These are phyloP conservation scores for Apeira syringaria DNA, from an alignment of 2,888 invertebrate genomes.

Conservation along the genomic window DNA sequence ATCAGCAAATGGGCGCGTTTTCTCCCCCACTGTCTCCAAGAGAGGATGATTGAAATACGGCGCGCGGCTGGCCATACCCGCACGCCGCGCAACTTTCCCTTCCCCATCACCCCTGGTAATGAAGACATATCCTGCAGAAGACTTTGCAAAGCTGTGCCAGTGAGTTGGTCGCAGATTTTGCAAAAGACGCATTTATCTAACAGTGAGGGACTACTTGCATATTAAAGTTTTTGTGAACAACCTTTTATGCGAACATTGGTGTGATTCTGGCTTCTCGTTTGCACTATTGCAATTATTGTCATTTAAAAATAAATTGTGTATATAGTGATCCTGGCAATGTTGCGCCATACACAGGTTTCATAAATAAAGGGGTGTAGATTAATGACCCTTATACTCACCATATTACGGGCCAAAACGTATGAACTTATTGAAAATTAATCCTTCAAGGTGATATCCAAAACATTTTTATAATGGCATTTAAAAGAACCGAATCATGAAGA, in stretches of 20 bases:
- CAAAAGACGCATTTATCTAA: background rate
- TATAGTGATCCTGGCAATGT: no score
- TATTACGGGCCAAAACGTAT: no score
- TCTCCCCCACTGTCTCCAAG: constrained; percentile 89
- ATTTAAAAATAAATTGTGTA: background rate
- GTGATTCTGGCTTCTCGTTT: background rate
- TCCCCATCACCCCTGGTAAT: constrained; percentile 74
- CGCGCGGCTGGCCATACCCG: constrained; percentile 83
- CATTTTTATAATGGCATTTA: no score
- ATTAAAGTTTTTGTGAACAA: no score
- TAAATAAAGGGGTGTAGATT: no score
- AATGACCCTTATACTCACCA: no score
- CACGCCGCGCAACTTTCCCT: constrained; percentile 75
- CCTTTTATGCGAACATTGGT: no score
- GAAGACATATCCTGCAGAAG: constrained; percentile 13
- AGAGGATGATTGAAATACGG: constrained; percentile 91
- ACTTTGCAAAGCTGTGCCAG: constrained; percentile 25
- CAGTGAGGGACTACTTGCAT: no score
- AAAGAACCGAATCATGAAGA: no score
- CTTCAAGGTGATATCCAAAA: no score
- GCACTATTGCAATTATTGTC: background rate
- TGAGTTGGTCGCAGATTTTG: constrained; percentile 4
- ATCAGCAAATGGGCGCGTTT: constrained; percentile 80
- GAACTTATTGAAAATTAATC: no score
- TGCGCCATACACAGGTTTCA: no score